phyloP scores from a whole-genome alignment of 2,888 invertebrate genomes.

The Spilosoma lubricipeda region DNA sequence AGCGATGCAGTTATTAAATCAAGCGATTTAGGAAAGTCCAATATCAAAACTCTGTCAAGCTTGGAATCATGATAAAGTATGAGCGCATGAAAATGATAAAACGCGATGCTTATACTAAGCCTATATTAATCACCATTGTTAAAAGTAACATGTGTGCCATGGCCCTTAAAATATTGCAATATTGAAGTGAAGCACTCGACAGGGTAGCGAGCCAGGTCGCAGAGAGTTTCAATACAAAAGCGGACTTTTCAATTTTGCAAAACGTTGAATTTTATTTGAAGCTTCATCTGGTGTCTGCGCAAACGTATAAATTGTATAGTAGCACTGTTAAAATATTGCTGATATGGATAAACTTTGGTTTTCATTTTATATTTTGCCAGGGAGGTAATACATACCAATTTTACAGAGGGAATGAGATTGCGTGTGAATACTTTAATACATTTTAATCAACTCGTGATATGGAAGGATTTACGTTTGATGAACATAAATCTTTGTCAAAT shows the following conservation, averaged over 20 bases:
- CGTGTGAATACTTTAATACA: background rate
- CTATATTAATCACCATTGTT: background rate
- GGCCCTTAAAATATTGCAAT: constrained; percentile 38
- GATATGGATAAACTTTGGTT: background rate
- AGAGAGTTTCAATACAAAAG: constrained; percentile 34
- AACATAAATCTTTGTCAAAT: background rate
- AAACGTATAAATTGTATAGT: constrained; percentile 1
- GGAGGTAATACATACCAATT: background rate
- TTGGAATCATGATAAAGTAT: background rate
- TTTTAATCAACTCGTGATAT: background rate
- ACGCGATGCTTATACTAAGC: background rate
- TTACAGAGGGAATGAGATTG: background rate
- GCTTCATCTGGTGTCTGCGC: constrained; percentile 18
- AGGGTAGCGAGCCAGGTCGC: constrained; percentile 13
- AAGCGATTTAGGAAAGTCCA: background rate
- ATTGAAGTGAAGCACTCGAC: constrained; percentile 37
- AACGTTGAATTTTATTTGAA: constrained; percentile 31
- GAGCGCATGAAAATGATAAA: background rate
- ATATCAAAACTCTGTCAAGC: background rate
- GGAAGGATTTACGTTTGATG: background rate
- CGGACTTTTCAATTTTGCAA: constrained; percentile 32
- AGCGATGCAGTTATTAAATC: background rate
- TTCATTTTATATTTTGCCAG: background rate
- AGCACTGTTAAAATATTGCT: constrained; percentile 9
- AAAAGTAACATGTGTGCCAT: constrained; percentile 28